Evolutionary conservation across 1,140 invertebrate species (phyloP).

Genomic region (Caenorhabditis inopinata): DNA sequence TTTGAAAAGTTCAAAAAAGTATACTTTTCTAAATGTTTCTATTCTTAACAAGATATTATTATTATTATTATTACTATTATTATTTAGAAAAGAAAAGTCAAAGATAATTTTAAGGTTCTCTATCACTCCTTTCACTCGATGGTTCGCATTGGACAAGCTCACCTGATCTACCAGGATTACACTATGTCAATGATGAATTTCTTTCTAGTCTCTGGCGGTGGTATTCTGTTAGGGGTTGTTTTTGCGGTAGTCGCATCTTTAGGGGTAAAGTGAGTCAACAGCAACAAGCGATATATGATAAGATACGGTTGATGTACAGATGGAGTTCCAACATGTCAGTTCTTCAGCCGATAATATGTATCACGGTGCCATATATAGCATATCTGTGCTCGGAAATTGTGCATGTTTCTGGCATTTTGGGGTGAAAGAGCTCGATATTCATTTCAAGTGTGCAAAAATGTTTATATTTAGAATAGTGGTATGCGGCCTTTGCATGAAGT

Average conservation of each 20-base stretch:
- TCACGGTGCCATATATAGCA: slow-evolving; percentile 47
- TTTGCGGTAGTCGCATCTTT: slow-evolving; percentile 54
- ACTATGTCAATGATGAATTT: slow-evolving; percentile 52
- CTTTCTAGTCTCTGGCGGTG: slow-evolving; percentile 55
- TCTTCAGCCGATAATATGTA: slow-evolving; percentile 48
- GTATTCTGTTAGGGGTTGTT: slow-evolving; percentile 53
- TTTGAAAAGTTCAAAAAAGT: background rate
- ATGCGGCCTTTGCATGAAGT: slow-evolving; percentile 97
- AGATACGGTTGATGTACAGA: slow-evolving; percentile 11
- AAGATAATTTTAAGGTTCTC: slow-evolving; percentile 47
- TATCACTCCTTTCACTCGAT: slow-evolving; percentile 56
- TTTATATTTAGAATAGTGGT: slow-evolving; percentile 80
- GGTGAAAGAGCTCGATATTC: slow-evolving; percentile 13
- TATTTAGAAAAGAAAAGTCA: no score
- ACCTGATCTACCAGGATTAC: slow-evolving; percentile 55
- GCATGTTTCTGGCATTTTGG: slow-evolving; percentile 51
- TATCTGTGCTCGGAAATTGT: slow-evolving; percentile 50
- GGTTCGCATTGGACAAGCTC: slow-evolving; percentile 52
- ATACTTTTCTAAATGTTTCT: background rate
- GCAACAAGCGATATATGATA: background rate
- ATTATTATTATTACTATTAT: background rate
- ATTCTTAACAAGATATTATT: background rate
- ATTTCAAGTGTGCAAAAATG: background rate
- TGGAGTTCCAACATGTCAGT: slow-evolving; percentile 35
- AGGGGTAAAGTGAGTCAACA: slow-evolving; percentile 51